A percentile compares a stretch with the other conserved stretches of the same genome.
Evolutionary conservation across 2,797 vertebrate genomes (phyloP).

Genomic region (Pangasius sanitwongsei): DNA sequence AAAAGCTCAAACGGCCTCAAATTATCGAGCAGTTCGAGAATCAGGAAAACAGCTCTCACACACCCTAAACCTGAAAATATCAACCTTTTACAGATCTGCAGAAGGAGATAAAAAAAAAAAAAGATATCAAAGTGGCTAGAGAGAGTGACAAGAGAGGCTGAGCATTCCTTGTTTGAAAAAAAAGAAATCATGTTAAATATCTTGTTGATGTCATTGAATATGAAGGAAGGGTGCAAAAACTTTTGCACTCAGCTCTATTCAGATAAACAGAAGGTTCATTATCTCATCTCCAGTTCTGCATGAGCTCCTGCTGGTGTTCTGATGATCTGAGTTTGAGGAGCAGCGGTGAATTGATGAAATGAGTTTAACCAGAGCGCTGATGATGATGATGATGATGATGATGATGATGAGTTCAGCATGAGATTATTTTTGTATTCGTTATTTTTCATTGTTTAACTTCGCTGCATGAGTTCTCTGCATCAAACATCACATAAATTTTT

Average conservation of each 20-base stretch:
- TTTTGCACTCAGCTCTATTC: background rate
- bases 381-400: slow-evolving; percentile 1
- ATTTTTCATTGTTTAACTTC: background rate
- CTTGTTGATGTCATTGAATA: background rate
- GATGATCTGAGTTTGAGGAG: background rate
- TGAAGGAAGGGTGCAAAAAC: background rate
- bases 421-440: background rate
- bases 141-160: background rate
- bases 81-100: background rate
- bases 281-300: background rate
- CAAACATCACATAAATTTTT: background rate
- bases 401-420: background rate
- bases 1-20: background rate
- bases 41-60: background rate
- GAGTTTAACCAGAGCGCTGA: background rate
- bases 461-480: background rate
- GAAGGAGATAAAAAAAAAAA: background rate
- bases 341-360: background rate
- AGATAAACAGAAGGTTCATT: background rate
- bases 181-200: background rate
- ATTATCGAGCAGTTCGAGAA: background rate
- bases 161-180: background rate
- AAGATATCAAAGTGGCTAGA: background rate
- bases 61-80: background rate
- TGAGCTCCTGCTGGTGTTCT: background rate